These are phyloP conservation scores for Leptodactylus fallax DNA, from an alignment of 2,797 vertebrate genomes.

Conservation along the genomic window DNA sequence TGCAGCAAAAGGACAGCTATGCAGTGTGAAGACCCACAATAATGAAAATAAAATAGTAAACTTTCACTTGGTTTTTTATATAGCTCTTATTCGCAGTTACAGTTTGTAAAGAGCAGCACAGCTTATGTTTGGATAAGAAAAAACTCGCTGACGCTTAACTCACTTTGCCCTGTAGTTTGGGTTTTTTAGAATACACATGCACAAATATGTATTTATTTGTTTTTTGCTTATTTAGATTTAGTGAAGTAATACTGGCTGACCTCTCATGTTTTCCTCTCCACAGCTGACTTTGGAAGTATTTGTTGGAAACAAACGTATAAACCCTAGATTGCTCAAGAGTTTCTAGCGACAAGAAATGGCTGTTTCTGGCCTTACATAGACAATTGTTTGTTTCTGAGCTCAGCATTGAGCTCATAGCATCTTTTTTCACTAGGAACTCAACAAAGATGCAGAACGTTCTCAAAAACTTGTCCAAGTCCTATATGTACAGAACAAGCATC, in stretches of 20 bases:
- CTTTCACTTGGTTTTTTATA: background rate
- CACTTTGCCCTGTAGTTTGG: background rate
- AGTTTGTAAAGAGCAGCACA: background rate
- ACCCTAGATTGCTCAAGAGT: slow-evolving; percentile 20
- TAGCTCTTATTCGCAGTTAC: background rate
- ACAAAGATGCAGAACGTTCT: slow-evolving; percentile 8
- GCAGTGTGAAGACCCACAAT: background rate
- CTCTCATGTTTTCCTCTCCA: background rate
- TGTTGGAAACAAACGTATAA: slow-evolving; percentile 44
- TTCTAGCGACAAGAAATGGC: background rate
- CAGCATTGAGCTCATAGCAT: background rate
- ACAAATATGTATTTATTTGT: slow-evolving; percentile 18
- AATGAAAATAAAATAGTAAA: background rate
- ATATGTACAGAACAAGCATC: background rate
- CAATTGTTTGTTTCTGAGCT: slow-evolving; percentile 22
- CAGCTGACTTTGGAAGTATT: slow-evolving; percentile 27
- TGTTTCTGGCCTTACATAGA: background rate
- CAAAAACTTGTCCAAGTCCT: background rate
- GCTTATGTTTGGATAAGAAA: background rate
- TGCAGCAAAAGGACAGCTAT: background rate
- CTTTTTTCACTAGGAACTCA: background rate
- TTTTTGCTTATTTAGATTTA: slow-evolving; percentile 27
- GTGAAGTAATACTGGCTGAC: slow-evolving; percentile 33
- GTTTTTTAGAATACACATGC: background rate
- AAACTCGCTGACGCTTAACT: background rate